These are phyloP conservation scores for Hyposmocoma kahamanoa DNA, from an alignment of 1,140 invertebrate genomes.

Conservation along the genomic window DNA sequence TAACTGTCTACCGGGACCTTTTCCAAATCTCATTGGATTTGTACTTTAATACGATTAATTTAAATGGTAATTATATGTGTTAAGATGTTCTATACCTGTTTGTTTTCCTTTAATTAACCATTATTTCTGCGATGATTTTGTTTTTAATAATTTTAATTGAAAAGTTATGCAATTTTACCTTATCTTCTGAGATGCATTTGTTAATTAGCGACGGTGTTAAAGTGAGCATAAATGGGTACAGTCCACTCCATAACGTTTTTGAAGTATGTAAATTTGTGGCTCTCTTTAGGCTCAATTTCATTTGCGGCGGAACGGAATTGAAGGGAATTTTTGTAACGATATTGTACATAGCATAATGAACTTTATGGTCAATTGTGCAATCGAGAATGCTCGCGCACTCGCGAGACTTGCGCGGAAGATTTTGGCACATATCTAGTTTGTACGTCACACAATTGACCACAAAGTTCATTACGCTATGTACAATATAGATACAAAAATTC, in stretches of 20 bases:
- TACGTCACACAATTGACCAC: no score
- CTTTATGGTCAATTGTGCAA: no score
- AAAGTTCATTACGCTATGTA: no score
- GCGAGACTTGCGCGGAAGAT: no score
- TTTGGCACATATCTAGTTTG: no score
- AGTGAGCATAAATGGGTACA: neutral
- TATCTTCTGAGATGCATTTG: neutral
- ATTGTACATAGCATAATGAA: no score
- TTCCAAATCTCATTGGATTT: constrained; percentile 48
- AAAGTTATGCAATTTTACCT: neutral
- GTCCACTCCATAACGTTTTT: neutral
- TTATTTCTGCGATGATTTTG: constrained; percentile 23
- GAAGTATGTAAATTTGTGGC: neutral
- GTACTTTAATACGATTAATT: constrained; percentile 45
- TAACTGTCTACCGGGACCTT: constrained; percentile 36
- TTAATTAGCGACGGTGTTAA: neutral
- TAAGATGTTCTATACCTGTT: constrained; percentile 35
- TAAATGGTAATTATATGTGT: constrained; percentile 40
- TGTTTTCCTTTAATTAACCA: constrained; percentile 24
- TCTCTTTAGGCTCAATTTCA: no score
- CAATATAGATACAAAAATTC: no score
- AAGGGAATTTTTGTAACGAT: no score
- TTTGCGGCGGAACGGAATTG: no score
- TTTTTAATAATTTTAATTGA: constrained; percentile 21
- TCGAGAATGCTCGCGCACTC: no score